Evolutionary conservation across 2,888 invertebrate genomes (phyloP).

Genomic region (Sarcophaga rosellei): DNA sequence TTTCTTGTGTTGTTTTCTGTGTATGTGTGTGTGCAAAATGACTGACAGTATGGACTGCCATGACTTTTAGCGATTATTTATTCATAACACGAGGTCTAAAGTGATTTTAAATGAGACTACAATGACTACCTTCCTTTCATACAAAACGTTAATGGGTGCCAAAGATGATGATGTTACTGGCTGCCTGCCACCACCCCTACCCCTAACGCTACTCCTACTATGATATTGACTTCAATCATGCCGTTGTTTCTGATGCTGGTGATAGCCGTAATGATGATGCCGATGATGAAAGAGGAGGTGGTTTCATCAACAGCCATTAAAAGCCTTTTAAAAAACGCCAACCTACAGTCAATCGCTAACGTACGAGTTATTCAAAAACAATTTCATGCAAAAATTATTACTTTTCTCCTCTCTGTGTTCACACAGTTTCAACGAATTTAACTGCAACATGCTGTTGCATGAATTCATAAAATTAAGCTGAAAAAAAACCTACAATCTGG

Average conservation of each 20-base stretch:
- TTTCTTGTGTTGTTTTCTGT: constrained; percentile 4
- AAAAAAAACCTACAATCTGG: constrained; percentile 67
- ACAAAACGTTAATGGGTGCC: constrained; percentile 61
- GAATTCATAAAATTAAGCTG: constrained; percentile 22
- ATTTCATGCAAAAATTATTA: constrained; percentile 60
- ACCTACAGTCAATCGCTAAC: neutral
- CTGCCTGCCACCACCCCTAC: neutral
- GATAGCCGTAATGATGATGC: constrained; percentile 20
- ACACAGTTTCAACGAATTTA: constrained; percentile 6
- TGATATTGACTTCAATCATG: constrained; percentile 14
- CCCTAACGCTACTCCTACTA: too few relatives aligned
- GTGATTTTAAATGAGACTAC: constrained; percentile 77
- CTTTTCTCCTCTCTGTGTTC: neutral
- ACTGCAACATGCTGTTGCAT: constrained; percentile 54
- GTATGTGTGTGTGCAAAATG: constrained; percentile 36
- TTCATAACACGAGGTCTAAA: constrained; percentile 77
- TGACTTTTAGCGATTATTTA: constrained; percentile 75
- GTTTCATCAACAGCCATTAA: constrained; percentile 61
- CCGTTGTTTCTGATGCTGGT: constrained; percentile 26
- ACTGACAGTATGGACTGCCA: constrained; percentile 59
- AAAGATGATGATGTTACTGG: constrained; percentile 65
- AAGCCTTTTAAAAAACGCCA: constrained; percentile 11
- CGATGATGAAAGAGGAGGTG: constrained; percentile 61
- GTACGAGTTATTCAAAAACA: constrained; percentile 43
- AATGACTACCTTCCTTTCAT: constrained; percentile 70